These are phyloP conservation scores for Entomobrya proxima DNA, from an alignment of 2,888 invertebrate species.

Conservation along the genomic window DNA sequence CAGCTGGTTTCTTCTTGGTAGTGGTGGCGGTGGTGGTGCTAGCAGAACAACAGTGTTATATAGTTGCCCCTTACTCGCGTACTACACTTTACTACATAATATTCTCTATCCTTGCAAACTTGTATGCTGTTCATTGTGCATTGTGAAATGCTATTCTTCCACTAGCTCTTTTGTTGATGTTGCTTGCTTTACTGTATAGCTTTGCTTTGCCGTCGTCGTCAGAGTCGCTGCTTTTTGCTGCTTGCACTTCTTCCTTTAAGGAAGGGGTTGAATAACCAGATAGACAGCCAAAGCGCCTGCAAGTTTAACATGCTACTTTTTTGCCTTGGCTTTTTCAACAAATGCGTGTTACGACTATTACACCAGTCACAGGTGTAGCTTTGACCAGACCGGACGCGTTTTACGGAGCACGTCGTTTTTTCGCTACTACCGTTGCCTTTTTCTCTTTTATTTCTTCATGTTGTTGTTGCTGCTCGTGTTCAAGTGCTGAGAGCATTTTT, in stretches of 20 bases:
- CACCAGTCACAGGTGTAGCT: slow-evolving; percentile 74
- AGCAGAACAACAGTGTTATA: no score
- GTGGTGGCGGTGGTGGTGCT: no score
- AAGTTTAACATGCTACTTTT: slow-evolving; percentile 17
- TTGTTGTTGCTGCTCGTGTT: background rate
- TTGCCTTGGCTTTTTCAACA: slow-evolving; percentile 57
- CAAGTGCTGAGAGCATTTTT: slow-evolving; percentile 14
- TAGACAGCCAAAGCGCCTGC: slow-evolving; percentile 8
- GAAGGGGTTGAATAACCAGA: slow-evolving; percentile 74
- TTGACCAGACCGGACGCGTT: slow-evolving; percentile 71
- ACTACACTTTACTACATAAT: no score
- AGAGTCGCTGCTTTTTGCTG: slow-evolving; percentile 19
- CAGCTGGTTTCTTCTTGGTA: background rate
- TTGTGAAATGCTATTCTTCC: background rate
- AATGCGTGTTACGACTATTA: slow-evolving; percentile 55
- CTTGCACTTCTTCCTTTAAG: slow-evolving; percentile 45
- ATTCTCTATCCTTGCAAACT: slow-evolving; percentile 28
- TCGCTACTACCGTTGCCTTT: slow-evolving; percentile 36
- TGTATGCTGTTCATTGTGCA: slow-evolving; percentile 9
- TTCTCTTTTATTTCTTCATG: background rate
- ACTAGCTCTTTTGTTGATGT: slow-evolving; percentile 44
- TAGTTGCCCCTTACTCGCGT: no score
- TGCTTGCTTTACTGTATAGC: background rate
- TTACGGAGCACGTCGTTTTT: slow-evolving; percentile 57
- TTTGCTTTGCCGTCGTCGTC: background rate